A percentile compares a stretch with the other conserved stretches of the same genome.
These are phyloP conservation scores for Allygus modestus DNA, from an alignment of 2,888 invertebrate species.

Conservation along the genomic window DNA sequence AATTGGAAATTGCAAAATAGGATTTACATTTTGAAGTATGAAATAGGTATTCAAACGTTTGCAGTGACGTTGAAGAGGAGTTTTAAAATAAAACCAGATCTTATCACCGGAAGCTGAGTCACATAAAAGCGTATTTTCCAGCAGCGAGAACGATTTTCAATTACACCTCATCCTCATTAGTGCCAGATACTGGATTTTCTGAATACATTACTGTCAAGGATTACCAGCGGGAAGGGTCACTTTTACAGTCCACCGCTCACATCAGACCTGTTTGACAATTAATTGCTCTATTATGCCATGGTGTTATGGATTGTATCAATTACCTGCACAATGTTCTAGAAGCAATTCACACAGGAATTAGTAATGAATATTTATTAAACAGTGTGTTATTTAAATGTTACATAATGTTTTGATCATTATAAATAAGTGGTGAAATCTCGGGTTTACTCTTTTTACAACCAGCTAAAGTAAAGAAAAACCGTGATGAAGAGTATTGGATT, in stretches of 20 bases:
- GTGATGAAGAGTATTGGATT: no score
- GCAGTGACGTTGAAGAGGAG: no score
- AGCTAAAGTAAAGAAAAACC: no score
- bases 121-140: no score
- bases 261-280: not conserved
- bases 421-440: not conserved
- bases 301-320: not conserved
- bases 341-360: not conserved
- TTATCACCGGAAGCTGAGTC: no score
- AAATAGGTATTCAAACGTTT: no score
- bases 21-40: no score
- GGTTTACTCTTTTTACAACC: not conserved
- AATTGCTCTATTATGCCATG: not conserved
- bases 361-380: not conserved
- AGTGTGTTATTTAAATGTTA: not conserved
- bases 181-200: not conserved
- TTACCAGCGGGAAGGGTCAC: not conserved
- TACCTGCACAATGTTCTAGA: not conserved
- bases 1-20: no score
- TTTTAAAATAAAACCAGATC: no score
- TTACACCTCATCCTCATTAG: not conserved
- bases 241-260: constrained; percentile 12
- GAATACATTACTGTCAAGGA: constrained; percentile 38
- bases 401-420: not conserved
- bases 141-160: not conserved